A percentile compares a stretch with the other conserved stretches of the same genome.
Evolutionary conservation across 2,888 invertebrate genomes (phyloP).

Genomic region (Drosophila melanosoma): DNA sequence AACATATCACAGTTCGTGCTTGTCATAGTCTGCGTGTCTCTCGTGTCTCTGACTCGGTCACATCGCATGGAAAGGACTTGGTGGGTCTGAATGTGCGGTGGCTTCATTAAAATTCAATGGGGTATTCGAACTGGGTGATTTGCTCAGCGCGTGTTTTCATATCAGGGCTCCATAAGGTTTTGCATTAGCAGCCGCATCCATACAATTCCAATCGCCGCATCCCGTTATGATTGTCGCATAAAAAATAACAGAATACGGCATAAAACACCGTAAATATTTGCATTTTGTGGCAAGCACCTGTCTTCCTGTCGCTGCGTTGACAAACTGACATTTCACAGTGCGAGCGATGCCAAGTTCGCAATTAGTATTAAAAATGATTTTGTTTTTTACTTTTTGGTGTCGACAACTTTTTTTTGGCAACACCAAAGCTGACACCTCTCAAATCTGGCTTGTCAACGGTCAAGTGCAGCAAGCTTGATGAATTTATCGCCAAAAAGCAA

Average conservation of each 20-base stretch:
- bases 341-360: conserved; percentile 24
- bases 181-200: conserved; percentile 7
- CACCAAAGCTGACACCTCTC: conserved; percentile 27
- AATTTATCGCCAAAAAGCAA: not conserved
- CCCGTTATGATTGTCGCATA: conserved; percentile 24
- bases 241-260: conserved; percentile 4
- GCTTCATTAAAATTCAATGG: conserved; percentile 80
- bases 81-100: conserved; percentile 24
- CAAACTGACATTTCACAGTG: conserved; percentile 30
- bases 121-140: conserved; percentile 76
- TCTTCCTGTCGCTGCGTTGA: conserved; percentile 11
- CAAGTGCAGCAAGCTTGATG: not conserved
- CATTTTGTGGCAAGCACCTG: conserved; percentile 53
- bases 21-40: conserved; percentile 5
- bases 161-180: conserved; percentile 20
- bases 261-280: conserved; percentile 68
- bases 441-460: conserved; percentile 3
- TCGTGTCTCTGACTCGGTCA: not conserved
- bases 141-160: conserved; percentile 54
- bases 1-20: conserved; percentile 51
- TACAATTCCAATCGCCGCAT: conserved; percentile 58
- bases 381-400: not conserved
- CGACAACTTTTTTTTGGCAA: conserved; percentile 5
- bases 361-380: conserved; percentile 28
- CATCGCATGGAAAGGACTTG: conserved; percentile 4